phyloP scores from a whole-genome alignment of 1,140 invertebrate genomes.

The Plodia interpunctella region DNA sequence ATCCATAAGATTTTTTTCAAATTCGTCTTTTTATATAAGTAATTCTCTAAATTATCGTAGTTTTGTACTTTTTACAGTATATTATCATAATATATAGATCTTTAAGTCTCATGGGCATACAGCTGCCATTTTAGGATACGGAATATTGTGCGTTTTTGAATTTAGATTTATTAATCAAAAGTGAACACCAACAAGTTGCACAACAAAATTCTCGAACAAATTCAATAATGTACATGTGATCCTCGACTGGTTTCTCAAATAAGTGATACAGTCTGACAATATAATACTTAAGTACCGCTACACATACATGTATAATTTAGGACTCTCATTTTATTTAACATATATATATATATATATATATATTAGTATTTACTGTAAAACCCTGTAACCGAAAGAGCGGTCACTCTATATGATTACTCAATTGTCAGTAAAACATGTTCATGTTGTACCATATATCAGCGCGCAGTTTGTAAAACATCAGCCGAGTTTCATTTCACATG shows the following conservation, averaged over 20 bases:
- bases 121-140: background rate
- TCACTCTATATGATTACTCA: background rate
- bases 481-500: background rate
- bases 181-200: conserved; percentile 38
- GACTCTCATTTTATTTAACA: background rate
- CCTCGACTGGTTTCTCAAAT: background rate
- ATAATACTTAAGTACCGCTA: conserved; percentile 6
- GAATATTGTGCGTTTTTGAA: conserved; percentile 30
- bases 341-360: background rate
- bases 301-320: background rate
- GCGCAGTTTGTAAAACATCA: background rate
- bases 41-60: no score
- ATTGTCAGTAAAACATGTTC: background rate
- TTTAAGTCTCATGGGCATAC: conserved; percentile 14
- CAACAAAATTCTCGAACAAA: conserved; percentile 6
- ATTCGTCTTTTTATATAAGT: conserved; percentile 5
- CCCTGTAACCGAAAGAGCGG: conserved; percentile 3
- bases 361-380: background rate
- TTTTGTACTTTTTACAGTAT: conserved; percentile 9
- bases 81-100: conserved; percentile 22
- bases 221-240: conserved; percentile 1
- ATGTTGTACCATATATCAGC: background rate
- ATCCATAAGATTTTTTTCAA: background rate
- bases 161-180: conserved; percentile 14
- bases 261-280: background rate